Percentiles rank a stretch among this genome's conserved stretches.
These are phyloP conservation scores for Drosophila equinoxialis DNA, from an alignment of 1,140 invertebrate species.

Conservation along the genomic window DNA sequence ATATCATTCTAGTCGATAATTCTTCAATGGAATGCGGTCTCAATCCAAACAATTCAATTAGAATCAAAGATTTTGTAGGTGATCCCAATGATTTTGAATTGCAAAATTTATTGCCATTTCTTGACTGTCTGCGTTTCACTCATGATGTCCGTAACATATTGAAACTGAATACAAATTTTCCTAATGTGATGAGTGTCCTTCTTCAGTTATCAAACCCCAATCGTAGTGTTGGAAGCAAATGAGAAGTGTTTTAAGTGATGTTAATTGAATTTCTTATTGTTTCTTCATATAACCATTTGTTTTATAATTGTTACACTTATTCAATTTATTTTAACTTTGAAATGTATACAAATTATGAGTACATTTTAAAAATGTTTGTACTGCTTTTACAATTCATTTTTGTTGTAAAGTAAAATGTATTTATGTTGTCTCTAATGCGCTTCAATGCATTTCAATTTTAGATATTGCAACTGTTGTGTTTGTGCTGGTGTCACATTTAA, in stretches of 20 bases:
- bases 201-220: not conserved
- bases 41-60: not conserved
- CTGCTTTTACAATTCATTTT: conserved; percentile 12
- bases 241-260: not conserved
- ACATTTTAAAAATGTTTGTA: not conserved
- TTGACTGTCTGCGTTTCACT: conserved; percentile 11
- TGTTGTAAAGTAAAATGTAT: conserved; percentile 20
- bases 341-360: too few species aligned
- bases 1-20: not conserved
- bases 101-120: conserved; percentile 2
- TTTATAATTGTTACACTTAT: not conserved
- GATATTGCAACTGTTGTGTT: conserved; percentile 50
- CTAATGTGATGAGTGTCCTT: not conserved
- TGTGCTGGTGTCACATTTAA: conserved; percentile 51
- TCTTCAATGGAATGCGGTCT: not conserved
- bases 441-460: conserved; percentile 62
- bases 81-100: conserved; percentile 2
- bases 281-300: not conserved
- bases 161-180: not conserved
- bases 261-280: not conserved
- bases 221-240: too few species aligned
- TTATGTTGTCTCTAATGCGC: conserved; percentile 26
- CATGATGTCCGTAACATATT: not conserved
- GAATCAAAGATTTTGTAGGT: conserved; percentile 1
- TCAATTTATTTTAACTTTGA: not conserved